Conservation (phyloP, 2,113 vertebrate genomes). For the Gopherus flavomarginatus region DNA sequence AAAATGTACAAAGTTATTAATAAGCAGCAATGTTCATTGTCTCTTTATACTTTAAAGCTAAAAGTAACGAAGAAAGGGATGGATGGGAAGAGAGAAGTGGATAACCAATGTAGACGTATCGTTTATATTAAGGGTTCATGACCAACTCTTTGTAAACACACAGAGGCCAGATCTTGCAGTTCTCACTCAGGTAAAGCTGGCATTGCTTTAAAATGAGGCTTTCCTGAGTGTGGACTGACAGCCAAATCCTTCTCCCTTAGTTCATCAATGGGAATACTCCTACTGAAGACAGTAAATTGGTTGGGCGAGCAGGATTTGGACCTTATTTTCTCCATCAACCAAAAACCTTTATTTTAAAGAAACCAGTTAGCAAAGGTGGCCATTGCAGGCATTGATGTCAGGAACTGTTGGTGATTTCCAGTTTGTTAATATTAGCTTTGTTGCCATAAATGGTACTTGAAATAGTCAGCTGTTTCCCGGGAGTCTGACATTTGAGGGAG, state of each 20-base stretch:
- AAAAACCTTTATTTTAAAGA: not conserved
- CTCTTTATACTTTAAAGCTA: not conserved
- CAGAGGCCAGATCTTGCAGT: not conserved
- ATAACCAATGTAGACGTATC: fast-evolving
- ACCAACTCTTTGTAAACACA: not conserved
- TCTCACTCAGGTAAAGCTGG: not conserved
- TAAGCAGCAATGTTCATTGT: not conserved
- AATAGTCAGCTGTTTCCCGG: not conserved
- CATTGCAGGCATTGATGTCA: not conserved
- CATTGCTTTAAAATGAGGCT: not conserved
- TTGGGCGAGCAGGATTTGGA: not conserved
- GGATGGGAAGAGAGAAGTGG: not conserved
- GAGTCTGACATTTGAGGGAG: not conserved
- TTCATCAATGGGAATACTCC: not conserved
- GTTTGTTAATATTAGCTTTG: not conserved
- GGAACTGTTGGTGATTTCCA: not conserved
- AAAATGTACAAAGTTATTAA: not conserved
- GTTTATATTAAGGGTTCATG: not conserved
- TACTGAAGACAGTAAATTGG: not conserved
- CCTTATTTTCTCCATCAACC: too few relatives aligned
- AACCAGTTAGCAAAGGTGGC: not conserved
- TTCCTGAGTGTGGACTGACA: not conserved
- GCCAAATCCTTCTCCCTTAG: not conserved
- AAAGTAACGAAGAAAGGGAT: not conserved
- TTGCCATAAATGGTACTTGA: not conserved